A percentile compares a stretch with the other conserved stretches of the same genome.
These are phyloP conservation scores for Clunio marinus DNA, from an alignment of 2,888 invertebrate species.

Conservation along the genomic window DNA sequence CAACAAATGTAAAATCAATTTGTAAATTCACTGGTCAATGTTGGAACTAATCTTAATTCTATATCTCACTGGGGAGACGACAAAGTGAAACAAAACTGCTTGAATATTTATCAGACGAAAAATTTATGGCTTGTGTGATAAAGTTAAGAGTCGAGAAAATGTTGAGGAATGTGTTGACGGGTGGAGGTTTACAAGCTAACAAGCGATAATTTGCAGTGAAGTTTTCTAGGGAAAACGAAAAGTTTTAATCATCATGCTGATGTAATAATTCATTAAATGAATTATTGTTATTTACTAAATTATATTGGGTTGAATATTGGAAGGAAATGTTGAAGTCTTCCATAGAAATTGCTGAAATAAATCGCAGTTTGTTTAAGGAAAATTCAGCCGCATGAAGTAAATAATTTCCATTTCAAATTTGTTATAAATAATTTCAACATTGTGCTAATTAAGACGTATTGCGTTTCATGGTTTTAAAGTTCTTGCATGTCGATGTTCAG, in stretches of 20 bases:
- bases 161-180: slow-evolving; percentile 35
- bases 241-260: slow-evolving; percentile 21
- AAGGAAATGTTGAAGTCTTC: background rate
- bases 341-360: background rate
- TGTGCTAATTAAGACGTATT: slow-evolving; percentile 32
- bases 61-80: slow-evolving; percentile 10
- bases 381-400: background rate
- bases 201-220: slow-evolving; percentile 32
- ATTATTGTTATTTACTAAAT: slow-evolving; percentile 17
- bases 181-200: slow-evolving; percentile 15
- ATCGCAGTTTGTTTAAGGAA: background rate
- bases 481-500: slow-evolving; percentile 6
- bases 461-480: slow-evolving; percentile 21
- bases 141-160: slow-evolving; percentile 20
- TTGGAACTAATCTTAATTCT: too few relatives aligned
- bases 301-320: background rate
- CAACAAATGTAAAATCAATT: too few relatives aligned
- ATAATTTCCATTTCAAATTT: background rate
- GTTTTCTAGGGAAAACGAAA: background rate
- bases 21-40: too few relatives aligned
- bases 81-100: background rate
- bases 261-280: slow-evolving; percentile 33
- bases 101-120: background rate
- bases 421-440: background rate
- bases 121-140: slow-evolving; percentile 36